These are phyloP conservation scores for Peucedramus taeniatus DNA, from an alignment of 2,113 vertebrate genomes.

Conservation along the genomic window DNA sequence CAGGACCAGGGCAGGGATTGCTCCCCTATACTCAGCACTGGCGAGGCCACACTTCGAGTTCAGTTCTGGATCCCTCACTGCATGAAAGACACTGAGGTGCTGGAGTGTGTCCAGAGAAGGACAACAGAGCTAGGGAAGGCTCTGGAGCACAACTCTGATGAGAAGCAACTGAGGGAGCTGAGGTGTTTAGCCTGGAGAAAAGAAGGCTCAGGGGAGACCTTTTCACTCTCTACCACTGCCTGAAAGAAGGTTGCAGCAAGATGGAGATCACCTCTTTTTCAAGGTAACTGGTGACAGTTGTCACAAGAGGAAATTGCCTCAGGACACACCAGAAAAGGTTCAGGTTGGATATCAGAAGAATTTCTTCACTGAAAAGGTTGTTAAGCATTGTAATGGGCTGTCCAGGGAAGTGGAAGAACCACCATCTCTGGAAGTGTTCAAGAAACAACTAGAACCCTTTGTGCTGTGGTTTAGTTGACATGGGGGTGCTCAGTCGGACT, in stretches of 20 bases:
- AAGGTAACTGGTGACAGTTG: background rate
- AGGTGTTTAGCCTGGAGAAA: background rate
- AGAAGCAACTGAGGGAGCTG: background rate
- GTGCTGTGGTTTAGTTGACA: background rate
- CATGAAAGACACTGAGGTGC: background rate
- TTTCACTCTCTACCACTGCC: background rate
- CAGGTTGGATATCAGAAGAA: background rate
- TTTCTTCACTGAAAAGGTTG: background rate
- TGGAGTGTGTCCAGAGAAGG: background rate
- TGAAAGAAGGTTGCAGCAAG: background rate
- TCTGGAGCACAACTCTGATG: background rate
- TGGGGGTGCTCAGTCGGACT: background rate
- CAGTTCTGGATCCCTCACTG: background rate
- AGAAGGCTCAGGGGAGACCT: background rate
- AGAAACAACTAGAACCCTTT: background rate
- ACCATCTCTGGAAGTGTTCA: background rate
- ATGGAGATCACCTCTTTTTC: background rate
- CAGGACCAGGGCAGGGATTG: background rate
- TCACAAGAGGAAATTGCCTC: background rate
- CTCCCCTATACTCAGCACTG: background rate
- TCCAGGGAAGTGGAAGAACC: background rate
- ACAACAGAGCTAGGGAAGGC: background rate
- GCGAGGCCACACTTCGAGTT: accelerated
- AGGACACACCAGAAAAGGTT: background rate
- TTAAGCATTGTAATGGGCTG: background rate